These are phyloP conservation scores for Sarcophaga bullata DNA, from an alignment of 1,140 invertebrate genomes.

Conservation along the genomic window DNA sequence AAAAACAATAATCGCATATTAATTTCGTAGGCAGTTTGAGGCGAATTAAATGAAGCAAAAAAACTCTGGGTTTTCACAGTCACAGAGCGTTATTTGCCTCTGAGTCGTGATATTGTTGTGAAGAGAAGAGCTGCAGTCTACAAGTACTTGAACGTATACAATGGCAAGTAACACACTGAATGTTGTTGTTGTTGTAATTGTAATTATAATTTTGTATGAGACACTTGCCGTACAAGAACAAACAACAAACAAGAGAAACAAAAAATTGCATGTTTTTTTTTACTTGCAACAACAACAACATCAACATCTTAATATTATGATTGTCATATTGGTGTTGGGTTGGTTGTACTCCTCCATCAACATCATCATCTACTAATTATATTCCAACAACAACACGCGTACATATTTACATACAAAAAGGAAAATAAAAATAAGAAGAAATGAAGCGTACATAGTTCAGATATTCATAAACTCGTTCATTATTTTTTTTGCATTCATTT, in stretches of 20 bases:
- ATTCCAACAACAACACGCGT: neutral
- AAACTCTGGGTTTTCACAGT: neutral
- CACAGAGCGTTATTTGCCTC: neutral
- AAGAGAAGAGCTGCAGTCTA: neutral
- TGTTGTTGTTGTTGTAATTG: neutral
- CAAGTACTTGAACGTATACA: neutral
- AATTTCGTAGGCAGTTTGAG: slow-evolving; percentile 10
- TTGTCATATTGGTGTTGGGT: too few species aligned
- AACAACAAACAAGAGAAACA: neutral
- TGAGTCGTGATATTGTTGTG: neutral
- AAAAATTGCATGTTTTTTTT: slow-evolving; percentile 10
- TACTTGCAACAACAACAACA: too few species aligned
- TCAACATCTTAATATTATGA: too few species aligned
- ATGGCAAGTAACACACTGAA: neutral
- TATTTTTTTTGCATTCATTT: too few species aligned
- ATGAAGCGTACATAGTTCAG: slow-evolving; percentile 1
- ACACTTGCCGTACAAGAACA: neutral
- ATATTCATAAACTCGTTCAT: neutral
- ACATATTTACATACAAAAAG: neutral
- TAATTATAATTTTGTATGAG: neutral
- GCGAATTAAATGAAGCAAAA: neutral
- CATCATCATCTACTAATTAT: neutral
- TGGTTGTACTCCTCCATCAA: neutral
- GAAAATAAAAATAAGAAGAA: neutral
- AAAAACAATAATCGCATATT: neutral